Percentiles rank a stretch among this genome's conserved stretches.
These are phyloP conservation scores for Arnoldichthys spilopterus DNA, from an alignment of 2,797 vertebrate genomes.

Conservation along the genomic window DNA sequence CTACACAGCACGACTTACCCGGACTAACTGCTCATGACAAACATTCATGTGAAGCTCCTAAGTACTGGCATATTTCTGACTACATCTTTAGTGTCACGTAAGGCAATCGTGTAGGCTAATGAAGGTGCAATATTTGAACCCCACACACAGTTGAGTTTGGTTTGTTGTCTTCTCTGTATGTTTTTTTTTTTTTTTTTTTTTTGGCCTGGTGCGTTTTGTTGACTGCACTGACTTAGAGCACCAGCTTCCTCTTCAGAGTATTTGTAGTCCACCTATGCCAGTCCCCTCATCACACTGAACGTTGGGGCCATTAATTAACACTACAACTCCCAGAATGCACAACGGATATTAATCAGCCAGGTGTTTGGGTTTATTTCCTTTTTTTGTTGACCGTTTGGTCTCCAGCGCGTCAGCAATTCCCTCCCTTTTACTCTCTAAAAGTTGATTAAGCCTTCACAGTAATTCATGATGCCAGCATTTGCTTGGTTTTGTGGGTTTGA, in stretches of 20 bases:
- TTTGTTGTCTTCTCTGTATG: constrained; percentile 54
- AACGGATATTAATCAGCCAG: constrained; percentile 63
- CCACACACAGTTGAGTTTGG: constrained; percentile 58
- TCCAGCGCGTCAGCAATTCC: constrained; percentile 53
- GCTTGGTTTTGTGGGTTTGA: constrained; percentile 81
- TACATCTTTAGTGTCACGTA: constrained; percentile 43
- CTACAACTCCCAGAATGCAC: constrained; percentile 81
- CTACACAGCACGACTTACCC: constrained; percentile 25
- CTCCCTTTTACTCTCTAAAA: constrained; percentile 56
- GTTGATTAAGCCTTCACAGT: constrained; percentile 74
- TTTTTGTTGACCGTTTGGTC: constrained; percentile 61
- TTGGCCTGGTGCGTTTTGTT: constrained; percentile 59
- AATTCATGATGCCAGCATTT: constrained; percentile 80
- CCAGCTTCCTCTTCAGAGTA: constrained; percentile 53
- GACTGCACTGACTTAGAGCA: constrained; percentile 60
- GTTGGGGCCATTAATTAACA: constrained; percentile 64
- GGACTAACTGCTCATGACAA: constrained; percentile 39
- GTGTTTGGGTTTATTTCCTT: constrained; percentile 28
- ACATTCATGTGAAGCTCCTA: constrained; percentile 32
- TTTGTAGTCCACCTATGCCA: constrained; percentile 64
- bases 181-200: constrained; percentile 33
- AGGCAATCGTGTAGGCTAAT: constrained; percentile 60
- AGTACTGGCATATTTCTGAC: constrained; percentile 59
- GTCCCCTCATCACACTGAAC: constrained; percentile 60
- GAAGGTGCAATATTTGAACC: constrained; percentile 57